Evolutionary conservation across 2,113 vertebrate species (phyloP).

Genomic region (Otus sunia): DNA sequence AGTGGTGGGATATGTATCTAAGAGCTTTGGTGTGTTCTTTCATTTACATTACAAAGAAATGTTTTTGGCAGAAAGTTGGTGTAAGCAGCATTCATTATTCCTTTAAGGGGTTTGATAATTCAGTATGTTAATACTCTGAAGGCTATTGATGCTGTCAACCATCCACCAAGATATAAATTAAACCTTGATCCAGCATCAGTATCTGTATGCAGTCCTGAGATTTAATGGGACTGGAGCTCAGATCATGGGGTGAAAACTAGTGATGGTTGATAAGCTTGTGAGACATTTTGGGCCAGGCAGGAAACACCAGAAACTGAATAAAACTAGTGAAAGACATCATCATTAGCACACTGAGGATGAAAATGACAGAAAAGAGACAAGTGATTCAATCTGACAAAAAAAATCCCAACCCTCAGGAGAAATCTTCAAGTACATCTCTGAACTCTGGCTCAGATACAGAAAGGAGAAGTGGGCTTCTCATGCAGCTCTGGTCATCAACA

Average conservation of each 20-base stretch:
- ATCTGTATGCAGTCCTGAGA: background rate
- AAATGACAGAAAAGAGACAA: background rate
- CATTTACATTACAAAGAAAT: slow-evolving; percentile 55
- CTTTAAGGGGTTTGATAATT: slow-evolving; percentile 37
- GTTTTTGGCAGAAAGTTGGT: slow-evolving; percentile 13
- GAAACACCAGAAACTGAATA: background rate
- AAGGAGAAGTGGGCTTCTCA: background rate
- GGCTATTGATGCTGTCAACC: background rate
- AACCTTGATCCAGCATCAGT: background rate
- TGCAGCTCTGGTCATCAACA: background rate
- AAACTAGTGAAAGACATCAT: background rate
- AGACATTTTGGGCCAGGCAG: background rate
- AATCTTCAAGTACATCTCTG: background rate
- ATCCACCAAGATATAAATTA: background rate
- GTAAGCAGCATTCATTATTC: slow-evolving; percentile 20
- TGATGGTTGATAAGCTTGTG: background rate
- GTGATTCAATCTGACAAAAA: background rate
- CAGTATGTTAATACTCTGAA: background rate
- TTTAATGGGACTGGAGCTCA: background rate
- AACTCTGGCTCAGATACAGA: background rate
- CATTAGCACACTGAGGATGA: background rate
- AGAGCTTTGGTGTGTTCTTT: slow-evolving; percentile 1
- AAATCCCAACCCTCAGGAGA: background rate
- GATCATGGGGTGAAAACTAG: background rate
- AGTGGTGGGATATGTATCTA: background rate